Percentiles rank a stretch among this genome's conserved stretches.
These are phyloP conservation scores for Triplophysa siluroides DNA, from an alignment of 2,113 vertebrate species.

Conservation along the genomic window DNA sequence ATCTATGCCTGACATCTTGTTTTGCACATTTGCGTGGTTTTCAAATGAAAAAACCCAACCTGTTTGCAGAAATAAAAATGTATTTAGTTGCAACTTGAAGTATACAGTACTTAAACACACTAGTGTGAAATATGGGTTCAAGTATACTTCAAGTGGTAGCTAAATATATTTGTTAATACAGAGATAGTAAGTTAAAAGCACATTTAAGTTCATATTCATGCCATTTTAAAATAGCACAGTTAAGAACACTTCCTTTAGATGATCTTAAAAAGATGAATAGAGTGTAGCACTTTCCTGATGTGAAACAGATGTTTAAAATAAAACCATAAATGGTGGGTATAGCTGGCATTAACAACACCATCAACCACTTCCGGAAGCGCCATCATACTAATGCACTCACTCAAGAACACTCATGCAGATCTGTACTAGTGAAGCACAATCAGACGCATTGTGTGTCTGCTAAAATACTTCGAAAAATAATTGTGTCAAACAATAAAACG, in stretches of 20 bases:
- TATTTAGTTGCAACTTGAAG: too few species aligned
- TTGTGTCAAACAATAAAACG: not conserved
- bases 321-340: not conserved
- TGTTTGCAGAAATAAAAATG: not conserved
- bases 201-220: too few species aligned
- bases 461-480: not conserved
- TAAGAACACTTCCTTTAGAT: too few species aligned
- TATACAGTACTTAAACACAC: too few species aligned
- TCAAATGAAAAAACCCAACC: not conserved
- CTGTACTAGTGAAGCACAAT: not conserved
- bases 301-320: not conserved
- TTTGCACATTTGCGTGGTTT: slow-evolving; percentile 35
- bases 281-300: too few species aligned
- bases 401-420: not conserved
- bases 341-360: not conserved
- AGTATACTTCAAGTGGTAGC: too few species aligned
- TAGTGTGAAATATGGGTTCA: too few species aligned
- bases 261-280: too few species aligned
- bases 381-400: not conserved
- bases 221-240: too few species aligned
- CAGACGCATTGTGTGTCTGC: not conserved
- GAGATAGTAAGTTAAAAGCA: too few species aligned
- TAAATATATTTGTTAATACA: too few species aligned
- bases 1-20: slow-evolving; percentile 55
- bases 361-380: not conserved